Evolutionary conservation across 2,888 invertebrate genomes (phyloP), one percentile per base, ranked within the genome.

Genomic region (Hydrotaea cyrtoneurina): DNA sequence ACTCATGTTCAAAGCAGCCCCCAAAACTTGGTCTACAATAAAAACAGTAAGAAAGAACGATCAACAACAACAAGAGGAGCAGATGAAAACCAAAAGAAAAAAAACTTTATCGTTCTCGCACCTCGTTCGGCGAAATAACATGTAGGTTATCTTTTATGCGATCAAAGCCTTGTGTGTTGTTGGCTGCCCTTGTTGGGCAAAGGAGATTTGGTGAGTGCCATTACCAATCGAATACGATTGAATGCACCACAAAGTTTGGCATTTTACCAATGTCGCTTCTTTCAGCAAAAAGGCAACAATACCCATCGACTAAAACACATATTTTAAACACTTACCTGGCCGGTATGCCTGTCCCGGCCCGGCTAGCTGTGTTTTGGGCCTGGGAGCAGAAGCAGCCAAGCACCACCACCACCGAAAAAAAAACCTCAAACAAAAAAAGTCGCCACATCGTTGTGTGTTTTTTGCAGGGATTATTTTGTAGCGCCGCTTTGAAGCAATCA

Each of bases 401-500:
- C 43, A 69, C 69, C 39, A 3, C 46, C 43, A 69, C 15, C 31
- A 13, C 71, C 66, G 23, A 79, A 39, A 69, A 82, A 81, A 64
- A 64, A 64, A 64, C 17, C 31, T 15, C 69, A 10, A 19, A 50
- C 15, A 80, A 82, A 31, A 69, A 85, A 81, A 79, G 77, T 80
- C 79, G 79, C 79, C 77, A 62, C 43, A 46, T 21, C 21, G 46
- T 19, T 69, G 43, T 69, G 43, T 82, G 53, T 77, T 82, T 36
- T 59, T 59, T 59, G 59, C 82, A 69, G 73, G 82, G 82, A 82
- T 82, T 86, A 86, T 82, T 88, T 86, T 83, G 88, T 89, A 90
- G 91, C 91, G 89, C 91, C 91, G 92, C 91, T 91, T 88, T 91
- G 90, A 92, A 91, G 91, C 92, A 92, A 91, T 91, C 92, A 90